phyloP scores from a whole-genome alignment of 2,113 vertebrate species.

The Elaphurus davidianus region DNA sequence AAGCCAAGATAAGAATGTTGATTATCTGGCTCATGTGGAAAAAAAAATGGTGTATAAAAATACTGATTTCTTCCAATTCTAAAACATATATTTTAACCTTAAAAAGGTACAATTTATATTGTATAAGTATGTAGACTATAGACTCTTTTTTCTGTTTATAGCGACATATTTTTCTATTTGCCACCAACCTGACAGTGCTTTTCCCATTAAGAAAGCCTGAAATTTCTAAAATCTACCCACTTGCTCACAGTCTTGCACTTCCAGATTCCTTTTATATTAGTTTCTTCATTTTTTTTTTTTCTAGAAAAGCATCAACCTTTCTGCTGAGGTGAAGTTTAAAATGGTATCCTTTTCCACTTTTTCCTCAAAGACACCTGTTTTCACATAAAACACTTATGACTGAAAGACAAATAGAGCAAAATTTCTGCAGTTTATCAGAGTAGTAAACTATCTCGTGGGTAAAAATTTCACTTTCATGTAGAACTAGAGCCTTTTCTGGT shows the following conservation, averaged over 20 bases:
- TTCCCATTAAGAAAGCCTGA: not conserved
- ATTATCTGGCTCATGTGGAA: not conserved
- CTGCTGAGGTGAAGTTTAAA: not conserved
- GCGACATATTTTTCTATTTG: not conserved
- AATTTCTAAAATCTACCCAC: not conserved
- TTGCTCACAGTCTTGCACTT: not conserved
- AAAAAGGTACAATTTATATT: not conserved
- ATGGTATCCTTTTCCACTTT: not conserved
- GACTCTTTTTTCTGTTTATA: not conserved
- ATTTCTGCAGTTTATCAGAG: not conserved
- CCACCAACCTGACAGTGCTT: not conserved
- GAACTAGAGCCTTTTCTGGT: not conserved
- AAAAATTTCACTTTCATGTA: not conserved
- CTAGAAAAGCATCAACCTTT: not conserved
- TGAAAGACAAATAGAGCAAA: not conserved
- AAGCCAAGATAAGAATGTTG: not conserved
- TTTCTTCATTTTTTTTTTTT: not conserved
- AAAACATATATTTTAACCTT: not conserved
- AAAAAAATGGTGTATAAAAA: not conserved
- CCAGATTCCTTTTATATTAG: not conserved
- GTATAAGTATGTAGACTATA: not conserved
- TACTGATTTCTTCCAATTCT: not conserved
- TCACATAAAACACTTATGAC: not conserved
- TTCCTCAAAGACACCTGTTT: not conserved
- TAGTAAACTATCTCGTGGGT: not conserved